Conservation (phyloP, 2,113 vertebrate genomes). For the Mobula hypostoma region DNA sequence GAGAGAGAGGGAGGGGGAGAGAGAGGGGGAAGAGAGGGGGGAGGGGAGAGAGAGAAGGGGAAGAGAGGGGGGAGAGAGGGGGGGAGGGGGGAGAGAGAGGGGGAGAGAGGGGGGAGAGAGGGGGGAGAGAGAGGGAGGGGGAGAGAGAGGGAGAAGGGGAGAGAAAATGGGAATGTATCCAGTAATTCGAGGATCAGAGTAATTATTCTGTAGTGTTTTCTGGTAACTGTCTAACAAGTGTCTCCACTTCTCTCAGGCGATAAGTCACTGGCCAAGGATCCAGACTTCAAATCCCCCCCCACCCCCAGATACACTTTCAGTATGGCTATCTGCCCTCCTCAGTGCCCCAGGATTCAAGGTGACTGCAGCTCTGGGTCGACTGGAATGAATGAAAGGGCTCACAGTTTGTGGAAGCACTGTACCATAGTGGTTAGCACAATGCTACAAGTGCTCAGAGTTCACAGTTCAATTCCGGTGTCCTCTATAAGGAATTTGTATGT, state of each 20-base stretch:
- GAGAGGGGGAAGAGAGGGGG: too few relatives aligned
- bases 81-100: too few relatives aligned
- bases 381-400: not conserved
- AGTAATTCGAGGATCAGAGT: not conserved
- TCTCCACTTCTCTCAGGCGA: not conserved
- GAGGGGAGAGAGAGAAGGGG: too few relatives aligned
- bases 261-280: not conserved
- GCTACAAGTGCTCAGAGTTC: too few relatives aligned
- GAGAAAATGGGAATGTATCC: not conserved
- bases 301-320: not conserved
- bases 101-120: too few relatives aligned
- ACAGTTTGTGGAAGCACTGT: not conserved
- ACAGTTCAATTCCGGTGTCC: too few relatives aligned
- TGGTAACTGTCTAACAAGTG: not conserved
- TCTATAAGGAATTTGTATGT: too few relatives aligned
- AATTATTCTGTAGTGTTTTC: not conserved
- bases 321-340: not conserved
- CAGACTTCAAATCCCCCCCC: not conserved
- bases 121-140: too few relatives aligned
- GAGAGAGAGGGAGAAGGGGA: too few relatives aligned
- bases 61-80: too few relatives aligned
- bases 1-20: too few relatives aligned
- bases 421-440: not conserved
- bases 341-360: not conserved
- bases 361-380: not conserved